Percentiles rank a stretch among this genome's conserved stretches.
These are phyloP conservation scores for Montipora sp. DNA, from an alignment of 64 coral and sea anemone species.

Conservation along the genomic window DNA sequence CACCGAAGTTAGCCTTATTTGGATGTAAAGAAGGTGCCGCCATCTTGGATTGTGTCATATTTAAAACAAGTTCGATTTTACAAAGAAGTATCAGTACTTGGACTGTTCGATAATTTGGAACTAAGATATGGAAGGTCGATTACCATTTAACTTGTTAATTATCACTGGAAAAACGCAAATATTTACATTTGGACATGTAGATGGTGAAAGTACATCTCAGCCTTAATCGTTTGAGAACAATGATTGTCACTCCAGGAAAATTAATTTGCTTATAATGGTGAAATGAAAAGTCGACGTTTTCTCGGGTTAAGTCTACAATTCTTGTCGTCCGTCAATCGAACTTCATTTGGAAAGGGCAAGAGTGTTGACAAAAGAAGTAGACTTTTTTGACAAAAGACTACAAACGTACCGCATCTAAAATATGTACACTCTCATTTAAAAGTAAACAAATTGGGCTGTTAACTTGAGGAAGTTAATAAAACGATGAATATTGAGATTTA, in stretches of 20 bases:
- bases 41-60: constrained; percentile 14
- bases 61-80: not conserved
- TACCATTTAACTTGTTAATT: constrained; percentile 48
- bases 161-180: constrained; percentile 35
- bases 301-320: not conserved
- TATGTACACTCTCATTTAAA: not conserved
- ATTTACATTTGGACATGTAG: not conserved
- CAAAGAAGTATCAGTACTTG: not conserved
- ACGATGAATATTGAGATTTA: constrained; percentile 32
- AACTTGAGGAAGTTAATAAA: not conserved
- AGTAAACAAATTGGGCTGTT: not conserved
- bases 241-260: not conserved
- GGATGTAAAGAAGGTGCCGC: not conserved
- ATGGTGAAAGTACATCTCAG: not conserved
- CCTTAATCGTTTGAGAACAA: not conserved
- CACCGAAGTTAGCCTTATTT: not conserved
- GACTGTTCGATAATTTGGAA: not conserved
- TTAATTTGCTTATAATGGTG: constrained; percentile 3
- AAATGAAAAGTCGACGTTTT: not conserved
- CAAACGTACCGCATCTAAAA: not conserved
- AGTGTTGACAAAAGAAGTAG: not conserved
- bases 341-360: not conserved
- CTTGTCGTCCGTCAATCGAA: not conserved
- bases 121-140: not conserved
- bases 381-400: not conserved